phyloP scores from a whole-genome alignment of 2,797 vertebrate genomes.

The Pachyuromys duprasi region DNA sequence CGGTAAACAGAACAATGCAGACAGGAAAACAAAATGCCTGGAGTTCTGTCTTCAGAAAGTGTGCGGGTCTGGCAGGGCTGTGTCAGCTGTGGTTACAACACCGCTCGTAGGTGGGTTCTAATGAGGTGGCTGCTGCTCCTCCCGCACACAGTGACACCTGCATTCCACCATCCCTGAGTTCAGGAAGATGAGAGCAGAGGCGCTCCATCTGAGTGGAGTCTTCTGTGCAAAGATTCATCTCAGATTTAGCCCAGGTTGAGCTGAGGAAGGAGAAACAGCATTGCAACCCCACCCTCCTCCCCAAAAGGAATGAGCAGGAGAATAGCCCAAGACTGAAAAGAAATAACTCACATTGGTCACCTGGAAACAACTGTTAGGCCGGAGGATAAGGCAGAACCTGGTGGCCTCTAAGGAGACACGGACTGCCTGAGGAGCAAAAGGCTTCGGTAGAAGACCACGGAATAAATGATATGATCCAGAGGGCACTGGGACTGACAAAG shows the following conservation, averaged over 20 bases:
- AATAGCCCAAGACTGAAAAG: neutral
- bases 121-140: neutral
- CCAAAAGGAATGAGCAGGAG: rapidly evolving
- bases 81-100: neutral
- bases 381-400: neutral
- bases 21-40: neutral
- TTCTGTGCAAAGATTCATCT: rapidly evolving
- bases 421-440: neutral
- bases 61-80: rapidly evolving
- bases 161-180: neutral
- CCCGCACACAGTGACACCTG: neutral
- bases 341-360: rapidly evolving
- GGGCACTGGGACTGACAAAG: neutral
- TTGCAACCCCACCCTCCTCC: rapidly evolving
- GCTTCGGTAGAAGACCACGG: rapidly evolving
- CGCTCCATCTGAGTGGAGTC: rapidly evolving
- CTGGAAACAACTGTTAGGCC: neutral
- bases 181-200: neutral
- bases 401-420: neutral
- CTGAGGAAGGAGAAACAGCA: rapidly evolving
- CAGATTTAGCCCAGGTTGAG: neutral
- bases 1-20: neutral
- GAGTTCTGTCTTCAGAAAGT: rapidly evolving
- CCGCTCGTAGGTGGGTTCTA: neutral
- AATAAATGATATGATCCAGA: rapidly evolving